Evolutionary conservation across 2,888 invertebrate species (phyloP), one percentile per base, ranked within the genome.

Genomic region (Microctonus hyperodae): DNA sequence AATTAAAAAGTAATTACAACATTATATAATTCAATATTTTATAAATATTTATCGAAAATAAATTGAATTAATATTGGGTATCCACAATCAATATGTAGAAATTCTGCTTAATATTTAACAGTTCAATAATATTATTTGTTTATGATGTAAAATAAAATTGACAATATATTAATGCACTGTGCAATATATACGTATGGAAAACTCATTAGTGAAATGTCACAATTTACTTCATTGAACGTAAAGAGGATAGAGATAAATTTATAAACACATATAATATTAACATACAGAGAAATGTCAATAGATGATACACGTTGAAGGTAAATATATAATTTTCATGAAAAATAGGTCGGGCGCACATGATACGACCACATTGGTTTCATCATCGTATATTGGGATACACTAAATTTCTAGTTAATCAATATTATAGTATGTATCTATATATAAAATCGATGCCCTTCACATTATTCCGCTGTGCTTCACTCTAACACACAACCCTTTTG

Each of bases 261-360:
- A 44, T 16, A 13, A 6, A 44, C 4, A 44, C 44, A 44, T 44
- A 44, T 44, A 44, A 5, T 28, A 28, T 28, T 28, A 7, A 28
- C 28, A 28, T n/a, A n/a, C n/a, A n/a, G n/a, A n/a, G n/a, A n/a
- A n/a, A n/a, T n/a, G n/a, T n/a, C 28, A 5, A 7, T 31, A n/a
- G 60, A 57, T 33, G 11, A 4, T 44, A 28, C 35, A 33, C 11
- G 20, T 31, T 25, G 59, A 63, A 68, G 63, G 70, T 68, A 68
- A 67, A 68, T 51, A 22, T 51, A 68, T 62, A 64, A 70, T 67
- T 68, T 58, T 56, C 22, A 44, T 53, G n/a, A 50, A 61, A 68
- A 68, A 70, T 55, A 63, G 35, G 28, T 37, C n/a, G 16, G 44
- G 7, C 16, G 16, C n/a, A 5, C 44, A 44, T 20, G 9, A 20